phyloP scores from a whole-genome alignment of 2,888 invertebrate genomes.

The Spodoptera picta region DNA sequence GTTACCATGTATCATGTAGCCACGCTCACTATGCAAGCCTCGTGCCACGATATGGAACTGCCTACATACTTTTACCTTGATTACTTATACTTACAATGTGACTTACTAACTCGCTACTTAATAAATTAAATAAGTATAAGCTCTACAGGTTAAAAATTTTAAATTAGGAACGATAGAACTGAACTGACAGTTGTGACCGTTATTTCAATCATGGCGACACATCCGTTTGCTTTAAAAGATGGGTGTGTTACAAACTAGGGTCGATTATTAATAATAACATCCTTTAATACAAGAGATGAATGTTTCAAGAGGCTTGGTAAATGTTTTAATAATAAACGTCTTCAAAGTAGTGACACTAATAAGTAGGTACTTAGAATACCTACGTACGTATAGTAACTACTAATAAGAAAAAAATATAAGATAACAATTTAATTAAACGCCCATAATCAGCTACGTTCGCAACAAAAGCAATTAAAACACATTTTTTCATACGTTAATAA shows the following conservation, averaged over 20 bases:
- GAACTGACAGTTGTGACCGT: slow-evolving; percentile 5
- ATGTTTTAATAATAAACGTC: too few species aligned
- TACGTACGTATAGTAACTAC: too few species aligned
- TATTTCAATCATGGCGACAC: slow-evolving; percentile 11
- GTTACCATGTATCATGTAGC: slow-evolving; percentile 10
- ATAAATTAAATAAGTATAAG: slow-evolving; percentile 12
- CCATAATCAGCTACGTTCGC: slow-evolving; percentile 1
- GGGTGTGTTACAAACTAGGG: not conserved
- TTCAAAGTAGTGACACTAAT: too few species aligned
- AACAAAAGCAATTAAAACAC: slow-evolving; percentile 5
- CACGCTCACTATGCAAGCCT: slow-evolving; percentile 38
- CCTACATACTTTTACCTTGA: slow-evolving; percentile 52
- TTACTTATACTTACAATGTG: slow-evolving; percentile 45
- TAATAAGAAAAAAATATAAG: not conserved
- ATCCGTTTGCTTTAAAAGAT: slow-evolving; percentile 1
- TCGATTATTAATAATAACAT: too few species aligned
- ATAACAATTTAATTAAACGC: slow-evolving; percentile 2
- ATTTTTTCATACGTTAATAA: slow-evolving; percentile 4
- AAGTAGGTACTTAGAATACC: too few species aligned
- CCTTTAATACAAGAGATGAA: too few species aligned
- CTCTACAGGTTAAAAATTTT: slow-evolving; percentile 18
- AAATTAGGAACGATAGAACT: slow-evolving; percentile 7
- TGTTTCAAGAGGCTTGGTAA: too few species aligned
- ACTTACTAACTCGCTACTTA: slow-evolving; percentile 11
- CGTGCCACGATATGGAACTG: slow-evolving; percentile 23